Evolutionary conservation across 2,888 invertebrate species (phyloP), one percentile per base, ranked within the genome.

Genomic region (Stenodera caucasica): DNA sequence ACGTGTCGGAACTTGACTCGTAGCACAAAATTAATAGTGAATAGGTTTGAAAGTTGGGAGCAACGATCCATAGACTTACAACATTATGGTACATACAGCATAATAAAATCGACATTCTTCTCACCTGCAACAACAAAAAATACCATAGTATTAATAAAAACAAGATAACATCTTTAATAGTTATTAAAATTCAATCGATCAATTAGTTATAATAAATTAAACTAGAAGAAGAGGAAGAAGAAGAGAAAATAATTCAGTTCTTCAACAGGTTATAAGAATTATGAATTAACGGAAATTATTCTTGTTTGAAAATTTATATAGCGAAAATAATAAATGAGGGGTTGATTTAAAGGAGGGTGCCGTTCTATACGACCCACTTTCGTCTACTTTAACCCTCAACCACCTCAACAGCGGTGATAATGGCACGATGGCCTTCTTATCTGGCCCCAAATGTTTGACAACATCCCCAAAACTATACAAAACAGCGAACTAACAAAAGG

Each of bases 51-150:
- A 2, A 37, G 30, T 21, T 45, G 51, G 37, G 55, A 29, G 29
- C 58, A 55, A 59, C 29, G 59, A 60, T 60, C 59, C 59, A 49
- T 52, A 12, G n/a, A 9, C 18, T 8, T 11, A 50, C 33, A 11
- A 53, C 18, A 1, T 30, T 18, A n/a, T 32, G 11, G 50, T 0
- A 45, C 2, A 45, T 18, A 21, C 15, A n/a, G 37, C 3, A 7
- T n/a, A n/a, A 11, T 4, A 45, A 12, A 14, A 30, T 32, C 33
- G 57, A 35, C 15, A n/a, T n/a, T 1, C 45, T 57, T 30, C 57
- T 61, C 26, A 58, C 61, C 61, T 57, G 54, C 9, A 61, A 61
- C 61, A 53, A 61, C 51, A 53, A 52, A 35, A 53, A 15, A 7
- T n/a, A n/a, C n/a, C 15, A 9, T 7, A n/a, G n/a, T n/a, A 45